Percentiles rank a stretch among this genome's conserved stretches.
Evolutionary conservation across 2,888 invertebrate species (phyloP).

Genomic region (Slavum lentiscoides): DNA sequence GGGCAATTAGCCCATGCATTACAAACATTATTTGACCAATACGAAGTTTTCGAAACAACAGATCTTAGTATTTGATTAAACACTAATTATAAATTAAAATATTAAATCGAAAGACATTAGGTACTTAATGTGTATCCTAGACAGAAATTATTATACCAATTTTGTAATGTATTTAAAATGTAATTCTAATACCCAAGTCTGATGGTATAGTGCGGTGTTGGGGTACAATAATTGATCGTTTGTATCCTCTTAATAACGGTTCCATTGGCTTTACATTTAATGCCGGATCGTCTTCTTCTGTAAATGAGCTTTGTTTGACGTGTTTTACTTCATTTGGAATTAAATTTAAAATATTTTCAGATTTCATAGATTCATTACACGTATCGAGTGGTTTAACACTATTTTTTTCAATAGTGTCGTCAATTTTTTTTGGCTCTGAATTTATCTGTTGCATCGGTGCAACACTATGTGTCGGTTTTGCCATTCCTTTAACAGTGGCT

Average conservation of each 20-base stretch:
- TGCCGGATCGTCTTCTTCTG: conserved; percentile 75
- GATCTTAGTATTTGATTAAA: too few relatives aligned
- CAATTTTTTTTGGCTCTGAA: conserved; percentile 38
- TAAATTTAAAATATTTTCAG: conserved; percentile 28
- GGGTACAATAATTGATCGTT: conserved; percentile 59
- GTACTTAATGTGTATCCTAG: background rate
- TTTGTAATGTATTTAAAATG: background rate
- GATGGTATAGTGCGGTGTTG: conserved; percentile 54
- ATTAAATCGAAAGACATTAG: too few relatives aligned
- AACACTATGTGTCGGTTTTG: conserved; percentile 65
- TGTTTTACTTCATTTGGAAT: conserved; percentile 54
- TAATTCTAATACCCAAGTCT: conserved; percentile 39
- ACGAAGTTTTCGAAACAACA: too few relatives aligned
- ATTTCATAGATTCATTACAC: conserved; percentile 28
- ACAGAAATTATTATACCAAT: background rate
- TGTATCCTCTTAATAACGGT: conserved; percentile 79
- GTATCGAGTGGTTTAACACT: conserved; percentile 29
- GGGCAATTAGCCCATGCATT: too few relatives aligned
- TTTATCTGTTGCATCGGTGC: conserved; percentile 56
- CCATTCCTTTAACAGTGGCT: conserved; percentile 87
- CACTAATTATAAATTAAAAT: too few relatives aligned
- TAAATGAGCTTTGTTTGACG: conserved; percentile 59
- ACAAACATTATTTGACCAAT: too few relatives aligned
- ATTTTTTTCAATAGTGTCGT: conserved; percentile 26
- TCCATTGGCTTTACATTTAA: conserved; percentile 86